A percentile compares a stretch with the other conserved stretches of the same genome.
Conservation (phyloP, 1,140 invertebrate genomes). For the Drosophila nigromelanica region DNA sequence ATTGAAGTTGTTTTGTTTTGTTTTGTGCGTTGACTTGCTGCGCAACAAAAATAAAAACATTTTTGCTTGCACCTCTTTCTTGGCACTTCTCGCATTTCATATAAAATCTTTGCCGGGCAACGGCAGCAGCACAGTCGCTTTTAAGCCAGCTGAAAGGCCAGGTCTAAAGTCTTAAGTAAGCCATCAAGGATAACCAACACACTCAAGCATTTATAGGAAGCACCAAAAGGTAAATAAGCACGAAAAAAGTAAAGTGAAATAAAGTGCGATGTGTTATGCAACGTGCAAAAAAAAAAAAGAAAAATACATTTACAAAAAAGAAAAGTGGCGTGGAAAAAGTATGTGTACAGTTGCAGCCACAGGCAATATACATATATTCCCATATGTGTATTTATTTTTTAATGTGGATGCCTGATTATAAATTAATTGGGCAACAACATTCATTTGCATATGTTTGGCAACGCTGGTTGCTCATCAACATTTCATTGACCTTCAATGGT, state of each 20-base stretch:
- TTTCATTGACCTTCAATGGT: constrained; percentile 76
- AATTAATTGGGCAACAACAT: constrained; percentile 28
- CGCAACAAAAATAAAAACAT: constrained; percentile 11
- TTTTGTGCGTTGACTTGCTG: constrained; percentile 38
- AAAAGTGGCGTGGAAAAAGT: constrained; percentile 41
- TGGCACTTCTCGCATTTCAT: constrained; percentile 75
- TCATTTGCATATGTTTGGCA: constrained; percentile 64
- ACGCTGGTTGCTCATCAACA: constrained; percentile 47
- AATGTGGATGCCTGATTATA: constrained; percentile 15
- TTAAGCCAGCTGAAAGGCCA: constrained; percentile 63
- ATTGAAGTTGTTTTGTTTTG: constrained; percentile 43
- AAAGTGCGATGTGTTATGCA: constrained; percentile 67
- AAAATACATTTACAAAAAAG: constrained; percentile 7
- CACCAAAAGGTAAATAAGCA: constrained; percentile 65
- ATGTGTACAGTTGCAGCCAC: constrained; percentile 9
- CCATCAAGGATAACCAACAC: constrained; percentile 57
- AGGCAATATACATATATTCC: neutral
- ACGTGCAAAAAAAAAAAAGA: constrained; percentile 32
- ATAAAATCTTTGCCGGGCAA: constrained; percentile 71
- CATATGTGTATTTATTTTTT: neutral
- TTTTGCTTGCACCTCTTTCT: constrained; percentile 47
- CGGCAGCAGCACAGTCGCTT: constrained; percentile 70
- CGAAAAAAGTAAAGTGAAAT: constrained; percentile 68
- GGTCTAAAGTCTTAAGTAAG: constrained; percentile 47
- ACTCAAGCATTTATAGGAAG: constrained; percentile 69